phyloP scores from a whole-genome alignment of 1,140 invertebrate genomes.

The Scaptomyza graminum region DNA sequence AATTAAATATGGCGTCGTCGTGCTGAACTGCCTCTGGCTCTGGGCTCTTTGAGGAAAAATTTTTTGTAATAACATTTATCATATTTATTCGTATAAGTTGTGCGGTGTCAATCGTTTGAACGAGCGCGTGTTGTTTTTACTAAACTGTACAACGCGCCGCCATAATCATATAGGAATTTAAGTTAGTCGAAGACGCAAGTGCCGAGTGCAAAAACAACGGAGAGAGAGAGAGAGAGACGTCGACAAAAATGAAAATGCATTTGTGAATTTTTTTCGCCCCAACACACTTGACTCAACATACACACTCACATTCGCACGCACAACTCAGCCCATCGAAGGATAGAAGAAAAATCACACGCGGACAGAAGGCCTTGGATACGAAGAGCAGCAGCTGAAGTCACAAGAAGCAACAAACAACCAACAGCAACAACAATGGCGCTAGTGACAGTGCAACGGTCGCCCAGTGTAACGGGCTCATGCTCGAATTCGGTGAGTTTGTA shows the following conservation, averaged over 20 bases:
- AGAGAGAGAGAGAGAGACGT: constrained; percentile 51
- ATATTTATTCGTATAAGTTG: constrained; percentile 49
- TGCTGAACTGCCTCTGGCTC: constrained; percentile 50
- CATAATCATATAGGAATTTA: constrained; percentile 48
- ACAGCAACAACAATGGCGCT: constrained; percentile 86
- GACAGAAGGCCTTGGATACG: constrained; percentile 50
- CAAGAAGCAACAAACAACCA: constrained; percentile 47
- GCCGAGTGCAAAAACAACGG: constrained; percentile 76
- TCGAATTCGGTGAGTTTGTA: constrained; percentile 84
- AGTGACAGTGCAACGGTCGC: constrained; percentile 89
- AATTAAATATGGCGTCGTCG: constrained; percentile 75
- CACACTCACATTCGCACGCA: constrained; percentile 36
- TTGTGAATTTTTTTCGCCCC: constrained; percentile 66
- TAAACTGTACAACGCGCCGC: constrained; percentile 24
- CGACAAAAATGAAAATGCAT: constrained; percentile 74
- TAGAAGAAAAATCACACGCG: constrained; percentile 40
- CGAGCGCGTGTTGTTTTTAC: constrained; percentile 32
- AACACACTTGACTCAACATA: constrained; percentile 54
- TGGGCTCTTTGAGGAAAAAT: constrained; percentile 43
- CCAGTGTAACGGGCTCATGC: constrained; percentile 88
- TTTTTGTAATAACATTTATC: constrained; percentile 54
- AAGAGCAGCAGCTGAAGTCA: constrained; percentile 37
- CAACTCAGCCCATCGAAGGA: constrained; percentile 53
- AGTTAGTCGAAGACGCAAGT: constrained; percentile 50
- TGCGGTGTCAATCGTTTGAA: constrained; percentile 44